phyloP scores from a whole-genome alignment of 2,888 invertebrate species.

The Phlogophora meticulosa region DNA sequence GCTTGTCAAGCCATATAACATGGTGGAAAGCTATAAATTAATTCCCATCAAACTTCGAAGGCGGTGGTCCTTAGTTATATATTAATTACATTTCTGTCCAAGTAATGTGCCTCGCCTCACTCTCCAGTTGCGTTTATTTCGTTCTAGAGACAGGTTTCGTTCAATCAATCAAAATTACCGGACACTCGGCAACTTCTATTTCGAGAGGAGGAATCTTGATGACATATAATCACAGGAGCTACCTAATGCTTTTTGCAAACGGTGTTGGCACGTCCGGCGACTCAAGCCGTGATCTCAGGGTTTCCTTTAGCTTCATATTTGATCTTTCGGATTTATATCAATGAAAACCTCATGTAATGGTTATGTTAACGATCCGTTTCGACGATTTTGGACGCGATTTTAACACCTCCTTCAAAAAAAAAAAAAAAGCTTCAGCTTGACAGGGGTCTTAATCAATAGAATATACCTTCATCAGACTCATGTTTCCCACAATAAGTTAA shows the following conservation, averaged over 20 bases:
- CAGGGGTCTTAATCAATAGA: too few relatives aligned
- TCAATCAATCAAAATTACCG: conserved; percentile 58
- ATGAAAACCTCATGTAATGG: too few relatives aligned
- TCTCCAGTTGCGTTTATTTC: conserved; percentile 16
- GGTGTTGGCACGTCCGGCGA: conserved; percentile 14
- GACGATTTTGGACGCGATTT: too few relatives aligned
- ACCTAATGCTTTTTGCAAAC: conserved; percentile 31
- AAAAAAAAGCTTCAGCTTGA: too few relatives aligned
- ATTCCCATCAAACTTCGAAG: not conserved
- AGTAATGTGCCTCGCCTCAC: not conserved
- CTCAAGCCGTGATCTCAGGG: not conserved
- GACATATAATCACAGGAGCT: conserved; percentile 40
- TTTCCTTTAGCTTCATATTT: not conserved
- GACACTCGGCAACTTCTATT: conserved; percentile 57
- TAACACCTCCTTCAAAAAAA: too few relatives aligned
- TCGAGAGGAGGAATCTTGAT: conserved; percentile 54
- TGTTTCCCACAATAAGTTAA: too few relatives aligned
- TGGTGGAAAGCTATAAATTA: too few relatives aligned
- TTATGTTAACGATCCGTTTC: too few relatives aligned
- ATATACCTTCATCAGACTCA: too few relatives aligned
- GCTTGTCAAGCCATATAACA: too few relatives aligned
- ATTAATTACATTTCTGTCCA: conserved; percentile 28
- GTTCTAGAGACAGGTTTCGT: conserved; percentile 42
- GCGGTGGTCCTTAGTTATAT: conserved; percentile 26
- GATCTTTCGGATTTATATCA: too few relatives aligned